A percentile compares a stretch with the other conserved stretches of the same genome.
Evolutionary conservation across 2,888 invertebrate genomes (phyloP).

Genomic region (Spodoptera picta): DNA sequence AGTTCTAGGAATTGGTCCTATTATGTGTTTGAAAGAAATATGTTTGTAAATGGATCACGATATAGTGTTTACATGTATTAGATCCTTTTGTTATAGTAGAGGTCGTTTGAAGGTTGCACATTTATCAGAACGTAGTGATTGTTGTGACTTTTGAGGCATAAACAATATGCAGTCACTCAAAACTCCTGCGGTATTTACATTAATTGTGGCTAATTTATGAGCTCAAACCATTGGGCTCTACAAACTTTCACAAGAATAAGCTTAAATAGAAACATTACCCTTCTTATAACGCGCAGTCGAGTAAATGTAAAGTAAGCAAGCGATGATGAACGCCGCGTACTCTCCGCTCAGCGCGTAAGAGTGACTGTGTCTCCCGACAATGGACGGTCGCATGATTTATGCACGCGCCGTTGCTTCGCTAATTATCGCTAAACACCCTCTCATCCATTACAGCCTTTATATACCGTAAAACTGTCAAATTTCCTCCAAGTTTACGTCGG

Average conservation of each 20-base stretch:
- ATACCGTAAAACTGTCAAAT: slow-evolving; percentile 69
- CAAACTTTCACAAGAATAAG: too few species aligned
- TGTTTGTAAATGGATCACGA: slow-evolving; percentile 9
- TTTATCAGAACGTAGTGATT: too few species aligned
- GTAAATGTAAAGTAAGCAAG: too few species aligned
- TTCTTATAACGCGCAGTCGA: too few species aligned
- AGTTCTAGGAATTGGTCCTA: background rate
- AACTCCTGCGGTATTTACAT: too few species aligned
- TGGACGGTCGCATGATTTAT: slow-evolving; percentile 68
- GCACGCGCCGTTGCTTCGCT: slow-evolving; percentile 62
- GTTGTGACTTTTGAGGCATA: too few species aligned
- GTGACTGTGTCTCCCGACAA: slow-evolving; percentile 51
- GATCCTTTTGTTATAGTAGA: slow-evolving; percentile 23
- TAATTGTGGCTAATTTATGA: too few species aligned
- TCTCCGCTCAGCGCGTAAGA: slow-evolving; percentile 24
- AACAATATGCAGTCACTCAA: too few species aligned
- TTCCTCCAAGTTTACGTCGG: slow-evolving; percentile 56
- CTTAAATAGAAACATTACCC: too few species aligned
- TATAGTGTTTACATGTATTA: slow-evolving; percentile 12
- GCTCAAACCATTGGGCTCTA: too few species aligned
- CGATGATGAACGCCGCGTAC: background rate
- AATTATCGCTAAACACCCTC: slow-evolving; percentile 72
- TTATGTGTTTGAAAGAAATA: slow-evolving; percentile 9
- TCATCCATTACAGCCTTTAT: slow-evolving; percentile 69
- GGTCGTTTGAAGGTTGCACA: slow-evolving; percentile 1